Evolutionary conservation across 2,888 invertebrate genomes (phyloP).

Genomic region (Branchellion lobata): DNA sequence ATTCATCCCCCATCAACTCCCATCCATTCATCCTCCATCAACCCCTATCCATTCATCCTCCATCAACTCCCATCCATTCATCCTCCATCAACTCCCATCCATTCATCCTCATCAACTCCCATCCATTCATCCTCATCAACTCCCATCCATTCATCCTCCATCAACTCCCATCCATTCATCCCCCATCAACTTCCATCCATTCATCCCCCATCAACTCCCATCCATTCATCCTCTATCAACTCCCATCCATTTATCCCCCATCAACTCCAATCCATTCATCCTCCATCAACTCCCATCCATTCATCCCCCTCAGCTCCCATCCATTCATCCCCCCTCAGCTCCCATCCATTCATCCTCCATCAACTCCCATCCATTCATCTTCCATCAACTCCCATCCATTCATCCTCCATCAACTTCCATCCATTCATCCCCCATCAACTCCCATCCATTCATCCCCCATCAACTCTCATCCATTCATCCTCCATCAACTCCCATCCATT

Average conservation of each 20-base stretch:
- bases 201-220: conserved; percentile 15
- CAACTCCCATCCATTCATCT: not conserved
- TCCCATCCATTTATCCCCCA: not conserved
- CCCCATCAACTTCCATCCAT: not conserved
- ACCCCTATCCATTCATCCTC: not conserved
- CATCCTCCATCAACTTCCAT: conserved; percentile 18
- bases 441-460: not conserved
- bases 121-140: conserved; percentile 51
- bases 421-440: not conserved
- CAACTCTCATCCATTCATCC: not conserved
- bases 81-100: conserved; percentile 7
- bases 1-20: conserved; percentile 54
- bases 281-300: not conserved
- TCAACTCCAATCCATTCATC: not conserved
- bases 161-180: not conserved
- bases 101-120: not conserved
- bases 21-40: conserved; percentile 68
- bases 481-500: not conserved
- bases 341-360: not conserved
- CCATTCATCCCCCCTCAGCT: not conserved
- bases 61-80: not conserved
- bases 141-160: conserved; percentile 67
- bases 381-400: not conserved
- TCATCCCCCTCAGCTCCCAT: conserved; percentile 9
- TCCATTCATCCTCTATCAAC: not conserved